Conservation (phyloP, 2,113 vertebrate genomes). For the Nesospiza acunhae region DNA sequence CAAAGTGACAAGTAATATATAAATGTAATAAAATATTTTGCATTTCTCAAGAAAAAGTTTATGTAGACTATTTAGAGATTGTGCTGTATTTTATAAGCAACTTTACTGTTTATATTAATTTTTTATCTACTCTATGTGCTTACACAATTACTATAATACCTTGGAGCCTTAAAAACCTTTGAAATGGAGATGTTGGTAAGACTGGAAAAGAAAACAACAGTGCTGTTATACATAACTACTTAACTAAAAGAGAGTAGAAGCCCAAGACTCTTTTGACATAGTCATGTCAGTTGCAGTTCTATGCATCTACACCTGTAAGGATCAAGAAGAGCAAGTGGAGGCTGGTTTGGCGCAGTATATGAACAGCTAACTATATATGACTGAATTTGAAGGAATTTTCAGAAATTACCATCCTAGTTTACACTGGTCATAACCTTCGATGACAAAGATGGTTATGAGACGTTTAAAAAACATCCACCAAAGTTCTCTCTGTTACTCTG, state of each 20-base stretch:
- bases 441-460: not conserved
- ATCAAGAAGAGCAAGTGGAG: not conserved
- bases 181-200: not conserved
- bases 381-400: not conserved
- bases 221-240: not conserved
- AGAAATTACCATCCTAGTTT: not conserved
- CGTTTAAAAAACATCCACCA: not conserved
- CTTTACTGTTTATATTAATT: not conserved
- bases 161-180: not conserved
- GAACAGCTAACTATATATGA: not conserved
- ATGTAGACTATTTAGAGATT: not conserved
- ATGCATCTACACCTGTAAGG: not conserved
- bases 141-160: not conserved
- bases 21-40: not conserved
- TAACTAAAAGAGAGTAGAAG: not conserved
- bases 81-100: not conserved
- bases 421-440: accelerated
- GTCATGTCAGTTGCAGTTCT: not conserved
- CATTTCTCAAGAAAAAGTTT: not conserved
- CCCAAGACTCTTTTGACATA: not conserved
- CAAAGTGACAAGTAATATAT: not conserved
- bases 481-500: not conserved
- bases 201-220: not conserved
- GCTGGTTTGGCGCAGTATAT: not conserved
- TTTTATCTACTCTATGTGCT: not conserved